Evolutionary conservation across 2,888 invertebrate genomes (phyloP), one percentile per base, ranked within the genome.

Genomic region (Xylocampa areola): DNA sequence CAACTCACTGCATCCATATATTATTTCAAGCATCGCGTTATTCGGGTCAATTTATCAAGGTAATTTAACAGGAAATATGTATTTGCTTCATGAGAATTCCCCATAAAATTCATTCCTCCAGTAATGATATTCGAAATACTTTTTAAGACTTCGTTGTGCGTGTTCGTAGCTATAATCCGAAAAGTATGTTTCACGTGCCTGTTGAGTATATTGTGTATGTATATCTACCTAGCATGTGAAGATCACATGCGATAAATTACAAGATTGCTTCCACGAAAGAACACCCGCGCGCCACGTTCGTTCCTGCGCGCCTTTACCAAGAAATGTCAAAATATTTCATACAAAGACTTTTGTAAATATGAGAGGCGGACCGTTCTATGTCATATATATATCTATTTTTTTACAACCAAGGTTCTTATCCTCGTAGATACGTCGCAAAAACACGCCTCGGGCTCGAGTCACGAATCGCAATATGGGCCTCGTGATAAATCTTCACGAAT

Each of bases 321-420:
- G 92, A 93, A 93, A 85, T 82, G 91, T 91, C 92, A 90, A 92
- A 92, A 92, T 91, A 92, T 91, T 89, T 91, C 87, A 90, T 81
- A 85, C 76, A 71, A 76, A 70, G 72, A 80, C 77, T 79, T 84
- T 84, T 81, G 83, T 84, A 82, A 79, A 86, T 82, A 85, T 82
- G 77, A 81, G 82, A 87, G 84, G 84, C 87, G 82, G 82, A 76
- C 79, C 78, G 74, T 74, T 62, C 83, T 88, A 88, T 88, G 87
- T 87, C 86, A 86, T 67, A 49, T 66, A 69, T 69, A 88, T 88
- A 80, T 88, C 79, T 84, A 85, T 30, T 87, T 90, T 86, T 90
- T 88, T 75, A 73, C 69, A 73, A 83, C 84, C 72, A 67, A 75
- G 75, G 55, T 60, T 54, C 79, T 81, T 79, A 82, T 84, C 81